These are phyloP conservation scores for Hydrotaea cyrtoneurina DNA, from an alignment of 2,888 invertebrate species.

Conservation along the genomic window DNA sequence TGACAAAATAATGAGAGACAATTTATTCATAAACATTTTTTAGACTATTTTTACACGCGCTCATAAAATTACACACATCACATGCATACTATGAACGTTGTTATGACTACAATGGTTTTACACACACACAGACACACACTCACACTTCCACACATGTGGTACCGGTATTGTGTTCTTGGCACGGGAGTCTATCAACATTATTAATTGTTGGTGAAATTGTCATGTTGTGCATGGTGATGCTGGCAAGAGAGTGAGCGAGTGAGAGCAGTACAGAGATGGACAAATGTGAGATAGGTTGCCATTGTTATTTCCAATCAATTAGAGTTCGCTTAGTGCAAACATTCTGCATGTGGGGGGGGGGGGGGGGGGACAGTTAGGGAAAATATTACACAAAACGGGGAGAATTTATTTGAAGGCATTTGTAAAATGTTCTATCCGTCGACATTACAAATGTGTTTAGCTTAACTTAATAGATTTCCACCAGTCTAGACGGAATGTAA, in stretches of 20 bases:
- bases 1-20: slow-evolving; percentile 10
- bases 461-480: neutral
- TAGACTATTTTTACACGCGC: neutral
- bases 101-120: no score
- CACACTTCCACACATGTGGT: no score
- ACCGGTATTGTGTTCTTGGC: no score
- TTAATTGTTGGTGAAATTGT: neutral
- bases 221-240: neutral
- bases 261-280: neutral
- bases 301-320: slow-evolving; percentile 11
- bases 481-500: neutral
- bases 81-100: no score
- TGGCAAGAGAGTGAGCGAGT: neutral
- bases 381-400: neutral
- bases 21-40: slow-evolving; percentile 11
- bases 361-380: no score
- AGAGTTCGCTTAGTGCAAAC: neutral
- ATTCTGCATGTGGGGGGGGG: neutral
- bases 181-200: no score
- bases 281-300: neutral
- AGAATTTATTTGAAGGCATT: neutral
- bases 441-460: neutral
- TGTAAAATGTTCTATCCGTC: neutral
- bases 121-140: neutral
- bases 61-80: no score